Evolutionary conservation across 2,113 vertebrate genomes (phyloP), one percentile per base, ranked within the genome.

Genomic region (Paracanthobrama guichenoti): DNA sequence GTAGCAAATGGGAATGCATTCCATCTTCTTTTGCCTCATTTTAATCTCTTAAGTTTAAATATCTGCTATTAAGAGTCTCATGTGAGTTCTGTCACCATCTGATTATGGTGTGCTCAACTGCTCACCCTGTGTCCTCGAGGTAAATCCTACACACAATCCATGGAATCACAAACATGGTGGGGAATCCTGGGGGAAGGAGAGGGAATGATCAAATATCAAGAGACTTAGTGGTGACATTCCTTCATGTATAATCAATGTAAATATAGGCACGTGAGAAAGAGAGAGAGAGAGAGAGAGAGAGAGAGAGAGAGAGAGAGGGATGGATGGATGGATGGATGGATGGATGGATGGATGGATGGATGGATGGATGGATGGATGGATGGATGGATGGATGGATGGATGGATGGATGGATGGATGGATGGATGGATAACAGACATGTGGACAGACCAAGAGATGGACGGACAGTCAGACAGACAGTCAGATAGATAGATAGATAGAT

Each of bases 81-180:
- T 84, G 46, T 35, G 18, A 78, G 66, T 76, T 46, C 18, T 42
- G 42, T 78, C 26, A 72, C 69, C 12, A 24, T 77, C 26, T 35
- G n/a, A 71, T 50, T n/a, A 55, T 14, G 28, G 16, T 39, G n/a
- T 42, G 48, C 53, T 64, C n/a, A 8, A 55, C 31, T 9, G 50
- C 90, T 90, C 78, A 98, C 97, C 95, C 93, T 0, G 92, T 94
- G 75, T 99, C 92, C 86, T 99, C 97, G 1, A 98, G 93, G 84
- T 97, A 94, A 6, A 98, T 90, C 66, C 97, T 92, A 87, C 96
- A 93, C 6, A 96, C 89, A 6, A 96, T 93, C 97, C 97, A 98
- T 31, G 95, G 94, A 0, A 94, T 94, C 89, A 95, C 95, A 84
- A 94, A 93, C 20, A 93, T 87, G 11, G 89, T 91, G 10, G 94